phyloP scores from a whole-genome alignment of 2,797 vertebrate species.

The Crenuchus spilurus region DNA sequence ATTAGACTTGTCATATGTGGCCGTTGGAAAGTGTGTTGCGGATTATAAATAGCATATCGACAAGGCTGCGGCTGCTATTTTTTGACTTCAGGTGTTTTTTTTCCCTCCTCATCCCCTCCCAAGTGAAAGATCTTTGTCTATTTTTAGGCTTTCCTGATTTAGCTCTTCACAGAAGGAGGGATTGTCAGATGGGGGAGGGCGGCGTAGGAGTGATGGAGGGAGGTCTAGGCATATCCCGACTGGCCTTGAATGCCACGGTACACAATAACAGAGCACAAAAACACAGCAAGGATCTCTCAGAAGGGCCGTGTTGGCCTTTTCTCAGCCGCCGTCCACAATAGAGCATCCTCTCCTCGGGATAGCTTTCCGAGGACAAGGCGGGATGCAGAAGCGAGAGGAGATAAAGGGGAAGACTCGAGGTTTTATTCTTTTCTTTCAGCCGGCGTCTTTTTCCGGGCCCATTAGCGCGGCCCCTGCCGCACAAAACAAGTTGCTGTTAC shows the following conservation, averaged over 20 bases:
- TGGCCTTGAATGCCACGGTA: conserved; percentile 19
- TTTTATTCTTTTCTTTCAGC: conserved; percentile 2
- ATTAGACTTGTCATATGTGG: conserved; percentile 32
- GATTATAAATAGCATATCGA: conserved; percentile 57
- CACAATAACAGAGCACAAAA: conserved; percentile 32
- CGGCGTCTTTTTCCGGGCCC: conserved; percentile 40
- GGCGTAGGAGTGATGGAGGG: conserved; percentile 29
- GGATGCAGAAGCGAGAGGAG: background rate
- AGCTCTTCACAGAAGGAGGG: conserved; percentile 41
- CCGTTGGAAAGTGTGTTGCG: conserved; percentile 28
- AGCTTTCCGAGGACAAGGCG: background rate
- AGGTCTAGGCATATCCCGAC: conserved; percentile 7
- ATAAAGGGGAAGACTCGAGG: background rate
- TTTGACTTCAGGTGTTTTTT: conserved; percentile 61
- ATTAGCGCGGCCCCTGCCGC: conserved; percentile 58
- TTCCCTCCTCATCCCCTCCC: conserved; percentile 2
- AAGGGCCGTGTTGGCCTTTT: conserved; percentile 32
- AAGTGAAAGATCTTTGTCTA: conserved; percentile 59
- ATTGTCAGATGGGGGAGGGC: conserved; percentile 25
- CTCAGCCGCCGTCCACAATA: conserved; percentile 3
- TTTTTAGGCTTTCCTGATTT: conserved; percentile 60
- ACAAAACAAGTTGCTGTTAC: conserved; percentile 79
- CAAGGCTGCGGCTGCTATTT: conserved; percentile 49
- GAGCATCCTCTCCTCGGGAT: conserved; percentile 11
- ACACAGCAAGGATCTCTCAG: conserved; percentile 26